Evolutionary conservation across 2,888 invertebrate species (phyloP).

Genomic region (Eupithecia subumbrata): DNA sequence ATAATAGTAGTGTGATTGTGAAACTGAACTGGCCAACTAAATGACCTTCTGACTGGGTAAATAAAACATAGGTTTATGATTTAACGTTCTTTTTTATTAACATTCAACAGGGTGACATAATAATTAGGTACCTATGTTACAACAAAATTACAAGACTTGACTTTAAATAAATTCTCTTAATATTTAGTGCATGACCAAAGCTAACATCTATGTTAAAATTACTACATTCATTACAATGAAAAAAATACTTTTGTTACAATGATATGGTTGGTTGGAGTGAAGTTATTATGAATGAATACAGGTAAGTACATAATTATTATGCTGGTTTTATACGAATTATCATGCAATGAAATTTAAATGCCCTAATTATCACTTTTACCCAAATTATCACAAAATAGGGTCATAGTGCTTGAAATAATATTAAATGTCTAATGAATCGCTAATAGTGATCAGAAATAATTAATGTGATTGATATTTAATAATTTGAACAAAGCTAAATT

Average conservation of each 20-base stretch:
- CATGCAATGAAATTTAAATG: slow-evolving; percentile 33
- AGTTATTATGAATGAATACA: slow-evolving; percentile 23
- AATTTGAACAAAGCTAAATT: slow-evolving; percentile 24
- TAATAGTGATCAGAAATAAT: slow-evolving; percentile 27
- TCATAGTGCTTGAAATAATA: slow-evolving; percentile 23
- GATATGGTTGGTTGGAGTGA: slow-evolving; percentile 29
- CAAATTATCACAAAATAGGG: slow-evolving; percentile 20
- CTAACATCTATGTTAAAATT: slow-evolving; percentile 34
- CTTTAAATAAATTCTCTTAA: slow-evolving; percentile 49
- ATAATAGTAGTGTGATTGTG: no score
- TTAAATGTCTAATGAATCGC: slow-evolving; percentile 13
- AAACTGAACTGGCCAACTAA: no score
- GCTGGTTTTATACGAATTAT: slow-evolving; percentile 22
- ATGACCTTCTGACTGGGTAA: background rate
- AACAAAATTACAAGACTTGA: slow-evolving; percentile 44
- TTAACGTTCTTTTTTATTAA: slow-evolving; percentile 55
- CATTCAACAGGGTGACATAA: slow-evolving; percentile 52
- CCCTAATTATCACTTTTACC: slow-evolving; percentile 26
- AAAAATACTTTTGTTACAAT: slow-evolving; percentile 28
- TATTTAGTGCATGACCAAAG: slow-evolving; percentile 42
- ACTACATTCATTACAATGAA: slow-evolving; percentile 20
- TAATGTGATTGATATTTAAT: slow-evolving; percentile 24
- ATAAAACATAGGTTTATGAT: slow-evolving; percentile 41
- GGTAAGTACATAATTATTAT: slow-evolving; percentile 31
- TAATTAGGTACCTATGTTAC: slow-evolving; percentile 52